phyloP scores from a whole-genome alignment of 2,797 vertebrate genomes.

The Danio choprae region DNA sequence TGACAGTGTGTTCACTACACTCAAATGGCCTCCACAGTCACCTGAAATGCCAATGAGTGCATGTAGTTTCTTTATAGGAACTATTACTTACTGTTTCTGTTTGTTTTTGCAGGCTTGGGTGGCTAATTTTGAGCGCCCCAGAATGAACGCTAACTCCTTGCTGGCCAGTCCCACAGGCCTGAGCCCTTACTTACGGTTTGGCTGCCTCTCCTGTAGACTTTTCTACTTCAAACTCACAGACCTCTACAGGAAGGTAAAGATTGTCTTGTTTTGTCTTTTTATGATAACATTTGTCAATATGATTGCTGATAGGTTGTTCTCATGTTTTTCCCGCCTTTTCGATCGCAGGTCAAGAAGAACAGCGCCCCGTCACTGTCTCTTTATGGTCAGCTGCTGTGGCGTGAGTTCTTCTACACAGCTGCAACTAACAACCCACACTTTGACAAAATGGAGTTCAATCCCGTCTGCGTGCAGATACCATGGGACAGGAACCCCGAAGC shows the following conservation, averaged over 20 bases:
- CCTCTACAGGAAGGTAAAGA: slow-evolving; percentile 91
- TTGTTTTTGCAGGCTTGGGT: slow-evolving; percentile 87
- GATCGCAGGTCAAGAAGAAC: slow-evolving; percentile 90
- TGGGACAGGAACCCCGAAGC: slow-evolving; percentile 95
- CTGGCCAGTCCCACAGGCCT: slow-evolving; percentile 93
- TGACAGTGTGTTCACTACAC: too few relatives aligned
- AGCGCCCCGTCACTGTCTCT: slow-evolving; percentile 89
- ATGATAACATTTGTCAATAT: neutral
- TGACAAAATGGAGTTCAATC: slow-evolving; percentile 98
- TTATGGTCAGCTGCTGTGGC: slow-evolving; percentile 93
- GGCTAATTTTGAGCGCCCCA: slow-evolving; percentile 92
- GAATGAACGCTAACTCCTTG: slow-evolving; percentile 93
- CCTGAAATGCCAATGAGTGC: neutral
- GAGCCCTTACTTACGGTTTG: slow-evolving; percentile 93
- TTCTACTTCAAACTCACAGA: slow-evolving; percentile 96
- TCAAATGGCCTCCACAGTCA: too few relatives aligned
- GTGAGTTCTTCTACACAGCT: slow-evolving; percentile 95
- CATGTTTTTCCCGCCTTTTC: neutral
- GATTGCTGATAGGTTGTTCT: too few relatives aligned
- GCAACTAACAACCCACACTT: slow-evolving; percentile 94
- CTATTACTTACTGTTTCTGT: neutral
- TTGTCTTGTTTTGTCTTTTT: neutral
- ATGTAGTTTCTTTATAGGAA: neutral
- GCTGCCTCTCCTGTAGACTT: slow-evolving; percentile 92
- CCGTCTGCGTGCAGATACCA: slow-evolving; percentile 94